Conservation (phyloP, 2,113 vertebrate species). For the Cyanoderma ruficeps region DNA sequence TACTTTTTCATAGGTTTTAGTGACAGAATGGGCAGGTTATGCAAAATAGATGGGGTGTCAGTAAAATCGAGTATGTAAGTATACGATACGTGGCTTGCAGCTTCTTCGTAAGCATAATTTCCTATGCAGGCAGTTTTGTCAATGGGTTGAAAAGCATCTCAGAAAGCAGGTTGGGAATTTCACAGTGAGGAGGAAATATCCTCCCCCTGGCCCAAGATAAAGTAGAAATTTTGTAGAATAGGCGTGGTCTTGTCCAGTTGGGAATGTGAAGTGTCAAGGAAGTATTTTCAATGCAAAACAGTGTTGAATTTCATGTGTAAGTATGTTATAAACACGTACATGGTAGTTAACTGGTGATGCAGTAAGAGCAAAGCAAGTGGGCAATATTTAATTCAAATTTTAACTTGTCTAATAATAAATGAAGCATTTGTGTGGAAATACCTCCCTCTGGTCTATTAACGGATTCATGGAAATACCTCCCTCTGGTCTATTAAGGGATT, state of each 20-base stretch:
- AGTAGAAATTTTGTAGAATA: neutral
- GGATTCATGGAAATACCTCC: neutral
- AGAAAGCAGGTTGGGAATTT: neutral
- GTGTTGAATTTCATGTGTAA: neutral
- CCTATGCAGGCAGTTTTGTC: neutral
- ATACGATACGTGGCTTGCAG: neutral
- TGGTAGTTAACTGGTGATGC: neutral
- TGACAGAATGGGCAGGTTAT: neutral
- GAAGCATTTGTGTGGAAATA: neutral
- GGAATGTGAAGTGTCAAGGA: neutral
- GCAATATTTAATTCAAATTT: neutral
- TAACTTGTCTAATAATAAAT: neutral
- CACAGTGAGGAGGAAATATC: neutral
- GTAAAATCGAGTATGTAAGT: neutral
- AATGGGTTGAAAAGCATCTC: neutral
- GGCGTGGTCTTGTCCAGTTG: neutral
- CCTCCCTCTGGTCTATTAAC: neutral
- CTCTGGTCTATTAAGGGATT: neutral
- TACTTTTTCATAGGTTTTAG: neutral
- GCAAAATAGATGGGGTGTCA: neutral
- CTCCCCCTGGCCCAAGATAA: fast-evolving
- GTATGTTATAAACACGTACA: neutral
- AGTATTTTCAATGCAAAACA: neutral
- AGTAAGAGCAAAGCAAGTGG: neutral
- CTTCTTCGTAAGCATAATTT: neutral